Evolutionary conservation across 2,797 vertebrate species (phyloP).

Genomic region (Silurus lanzhouensis): DNA sequence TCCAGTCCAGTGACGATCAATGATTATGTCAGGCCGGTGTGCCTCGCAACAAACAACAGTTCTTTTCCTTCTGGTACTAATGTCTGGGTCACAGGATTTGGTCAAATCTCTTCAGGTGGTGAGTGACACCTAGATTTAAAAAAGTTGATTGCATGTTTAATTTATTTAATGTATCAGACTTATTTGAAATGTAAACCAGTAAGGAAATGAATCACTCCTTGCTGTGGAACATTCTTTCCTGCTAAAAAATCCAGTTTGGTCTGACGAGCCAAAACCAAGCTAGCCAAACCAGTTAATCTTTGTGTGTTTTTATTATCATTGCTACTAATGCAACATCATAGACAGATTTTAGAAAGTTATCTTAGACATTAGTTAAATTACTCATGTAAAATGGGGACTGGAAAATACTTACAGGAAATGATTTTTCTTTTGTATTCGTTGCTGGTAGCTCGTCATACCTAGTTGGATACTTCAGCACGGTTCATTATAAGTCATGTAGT

Average conservation of each 20-base stretch:
- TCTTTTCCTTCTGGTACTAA: background rate
- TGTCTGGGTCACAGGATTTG: slow-evolving; percentile 54
- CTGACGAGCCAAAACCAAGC: background rate
- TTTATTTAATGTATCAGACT: background rate
- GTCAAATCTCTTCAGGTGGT: background rate
- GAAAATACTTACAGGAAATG: background rate
- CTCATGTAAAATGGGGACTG: background rate
- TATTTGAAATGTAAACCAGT: background rate
- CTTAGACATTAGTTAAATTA: background rate
- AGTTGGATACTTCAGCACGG: background rate
- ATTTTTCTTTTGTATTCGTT: background rate
- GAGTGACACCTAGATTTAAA: background rate
- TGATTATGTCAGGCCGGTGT: slow-evolving; percentile 44
- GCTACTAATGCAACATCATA: background rate
- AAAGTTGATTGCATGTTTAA: background rate
- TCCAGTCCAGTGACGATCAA: slow-evolving; percentile 27
- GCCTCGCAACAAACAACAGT: slow-evolving; percentile 38
- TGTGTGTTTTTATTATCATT: background rate
- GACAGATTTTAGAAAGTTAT: background rate
- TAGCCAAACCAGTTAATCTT: background rate
- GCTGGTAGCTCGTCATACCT: background rate
- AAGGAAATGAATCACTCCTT: background rate
- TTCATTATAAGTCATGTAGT: background rate
- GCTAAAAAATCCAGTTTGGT: slow-evolving; percentile 1
- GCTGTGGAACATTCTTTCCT: background rate